Evolutionary conservation across 2,888 invertebrate species (phyloP).

Genomic region (Ditylenchus weischeri): DNA sequence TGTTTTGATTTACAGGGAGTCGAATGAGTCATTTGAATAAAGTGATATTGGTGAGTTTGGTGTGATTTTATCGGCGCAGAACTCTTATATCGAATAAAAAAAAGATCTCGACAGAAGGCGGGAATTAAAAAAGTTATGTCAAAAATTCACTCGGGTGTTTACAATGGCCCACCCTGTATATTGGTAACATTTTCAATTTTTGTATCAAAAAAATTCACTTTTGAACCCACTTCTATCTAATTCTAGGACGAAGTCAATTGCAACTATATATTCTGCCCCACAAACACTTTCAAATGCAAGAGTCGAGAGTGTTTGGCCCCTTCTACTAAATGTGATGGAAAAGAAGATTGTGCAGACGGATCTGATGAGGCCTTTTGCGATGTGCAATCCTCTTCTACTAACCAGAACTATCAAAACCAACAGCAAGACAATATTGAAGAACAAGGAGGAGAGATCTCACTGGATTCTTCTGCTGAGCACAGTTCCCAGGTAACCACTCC

Average conservation of each 20-base stretch:
- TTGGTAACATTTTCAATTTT: no score
- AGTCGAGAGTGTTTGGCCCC: not conserved
- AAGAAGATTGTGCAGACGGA: not conserved
- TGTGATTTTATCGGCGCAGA: no score
- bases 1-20: no score
- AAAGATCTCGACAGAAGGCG: no score
- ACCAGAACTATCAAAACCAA: not conserved
- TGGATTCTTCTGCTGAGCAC: not conserved
- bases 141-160: no score
- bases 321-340: not conserved
- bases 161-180: no score
- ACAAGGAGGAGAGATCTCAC: not conserved
- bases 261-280: not conserved
- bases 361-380: not conserved
- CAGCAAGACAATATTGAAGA: not conserved
- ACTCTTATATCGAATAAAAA: no score
- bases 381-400: not conserved
- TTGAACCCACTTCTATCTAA: not conserved
- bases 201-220: no score
- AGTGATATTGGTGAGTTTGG: no score
- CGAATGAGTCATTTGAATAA: no score
- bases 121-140: no score
- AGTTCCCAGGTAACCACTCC: not conserved
- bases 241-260: not conserved
- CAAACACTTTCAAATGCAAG: conserved; percentile 3